Evolutionary conservation across 2,888 invertebrate species (phyloP), one percentile per base, ranked within the genome.

Genomic region (Ophion obscuratus): DNA sequence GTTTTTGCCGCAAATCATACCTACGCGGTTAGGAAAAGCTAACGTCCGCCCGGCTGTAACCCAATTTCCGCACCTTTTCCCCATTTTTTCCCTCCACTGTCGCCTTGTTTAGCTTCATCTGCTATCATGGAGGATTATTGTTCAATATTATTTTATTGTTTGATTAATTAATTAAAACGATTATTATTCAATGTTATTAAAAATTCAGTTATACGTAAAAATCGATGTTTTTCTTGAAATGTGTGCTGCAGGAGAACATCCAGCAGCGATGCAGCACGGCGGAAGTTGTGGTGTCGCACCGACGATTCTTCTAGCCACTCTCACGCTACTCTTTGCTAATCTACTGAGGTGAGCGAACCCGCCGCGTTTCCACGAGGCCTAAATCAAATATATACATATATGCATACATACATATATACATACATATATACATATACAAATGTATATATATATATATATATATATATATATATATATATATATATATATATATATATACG

Each of bases 261-360:
- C 97, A 86, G 97, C 97, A 82, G 97, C 97, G 59, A 97, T 97
- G 97, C 97, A 97, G 94, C 93, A 93, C 84, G 94, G 93, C 57
- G 93, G 94, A 44, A 92, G 93, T 77, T 92, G 92, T 84, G 91
- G 91, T 31, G 89, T 92, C 36, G 88, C 92, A 17, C 93, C 93
- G 36, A 91, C 91, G 79, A 90, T 93, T 84, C 90, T 93, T 24
- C 90, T 93, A 47, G 92, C 93, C 47, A 90, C 91, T 47, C 88
- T 93, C 73, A 92, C 92, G 17, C 89, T 93, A 57, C 88, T 92
- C 76, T 89, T 93, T 68, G 91, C 93, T 71, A 91, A 93, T 88
- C 88, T 94, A 89, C 90, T 93, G 87, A 94, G 94, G 93, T 94
- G 94, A 94, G 93, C 93, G 89, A 90, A 87, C 73, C 88, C 88